Percentiles rank a stretch among this genome's conserved stretches.
These are phyloP conservation scores for Augochlorella aurata DNA, from an alignment of 2,888 invertebrate species.

Conservation along the genomic window DNA sequence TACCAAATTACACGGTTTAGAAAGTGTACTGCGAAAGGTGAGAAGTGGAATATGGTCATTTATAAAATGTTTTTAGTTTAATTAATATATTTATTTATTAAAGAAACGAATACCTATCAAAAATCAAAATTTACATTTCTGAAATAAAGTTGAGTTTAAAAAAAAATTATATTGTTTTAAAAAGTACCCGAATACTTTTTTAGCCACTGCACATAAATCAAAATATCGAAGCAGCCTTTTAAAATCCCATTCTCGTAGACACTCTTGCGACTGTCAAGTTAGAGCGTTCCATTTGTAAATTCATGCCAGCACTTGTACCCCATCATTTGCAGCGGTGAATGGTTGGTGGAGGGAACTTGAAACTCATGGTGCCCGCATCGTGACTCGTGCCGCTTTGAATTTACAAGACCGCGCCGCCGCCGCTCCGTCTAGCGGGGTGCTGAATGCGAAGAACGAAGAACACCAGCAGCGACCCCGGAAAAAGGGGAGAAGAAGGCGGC, in stretches of 20 bases:
- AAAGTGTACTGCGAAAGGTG: too few species aligned
- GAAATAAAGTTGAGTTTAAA: too few species aligned
- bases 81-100: too few species aligned
- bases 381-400: slow-evolving; percentile 29
- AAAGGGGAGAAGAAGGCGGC: slow-evolving; percentile 37
- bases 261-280: neutral
- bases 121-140: too few species aligned
- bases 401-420: slow-evolving; percentile 19
- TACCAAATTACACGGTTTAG: too few species aligned
- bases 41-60: too few species aligned
- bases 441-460: slow-evolving; percentile 37
- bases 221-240: neutral
- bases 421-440: slow-evolving; percentile 31
- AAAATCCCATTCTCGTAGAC: neutral
- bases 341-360: neutral
- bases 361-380: slow-evolving; percentile 36
- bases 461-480: slow-evolving; percentile 38
- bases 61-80: too few species aligned
- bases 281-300: neutral
- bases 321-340: neutral
- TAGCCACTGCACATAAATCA: neutral
- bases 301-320: neutral
- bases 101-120: too few species aligned
- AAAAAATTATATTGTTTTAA: too few species aligned
- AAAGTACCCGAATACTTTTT: too few species aligned